Percentiles rank a stretch among this genome's conserved stretches.
phyloP scores from a whole-genome alignment of 2,113 vertebrate species.

The Siniperca chuatsi region DNA sequence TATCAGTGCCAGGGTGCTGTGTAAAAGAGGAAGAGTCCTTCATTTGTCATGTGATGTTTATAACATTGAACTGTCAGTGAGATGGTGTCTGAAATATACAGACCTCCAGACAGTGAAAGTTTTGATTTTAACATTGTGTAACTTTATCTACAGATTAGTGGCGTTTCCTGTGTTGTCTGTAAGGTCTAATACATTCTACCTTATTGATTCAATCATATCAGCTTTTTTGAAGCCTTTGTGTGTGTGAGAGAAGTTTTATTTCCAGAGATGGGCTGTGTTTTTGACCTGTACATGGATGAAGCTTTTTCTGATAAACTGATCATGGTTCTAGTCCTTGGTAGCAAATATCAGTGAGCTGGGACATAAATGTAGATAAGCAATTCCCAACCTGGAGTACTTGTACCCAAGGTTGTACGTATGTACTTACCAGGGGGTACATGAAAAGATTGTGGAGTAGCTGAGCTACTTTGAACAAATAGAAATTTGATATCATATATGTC shows the following conservation, averaged over 20 bases:
- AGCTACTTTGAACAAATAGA: too few relatives aligned
- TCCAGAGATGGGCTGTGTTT: neutral
- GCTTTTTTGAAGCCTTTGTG: neutral
- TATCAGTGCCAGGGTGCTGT: neutral
- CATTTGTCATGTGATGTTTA: slow-evolving; percentile 74
- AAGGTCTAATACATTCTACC: neutral
- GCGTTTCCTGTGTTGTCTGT: neutral
- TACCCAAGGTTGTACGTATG: neutral
- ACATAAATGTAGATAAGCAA: neutral
- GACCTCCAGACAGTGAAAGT: neutral
- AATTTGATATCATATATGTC: neutral
- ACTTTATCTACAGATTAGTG: neutral
- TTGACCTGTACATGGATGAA: neutral
- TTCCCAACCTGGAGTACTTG: neutral
- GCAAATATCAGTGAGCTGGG: neutral
- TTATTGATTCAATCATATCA: neutral
- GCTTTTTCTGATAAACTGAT: neutral
- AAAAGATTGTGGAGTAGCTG: neutral
- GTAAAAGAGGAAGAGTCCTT: slow-evolving; percentile 74
- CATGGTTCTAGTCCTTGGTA: neutral
- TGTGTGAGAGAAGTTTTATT: neutral
- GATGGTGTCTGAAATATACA: neutral
- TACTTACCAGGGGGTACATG: neutral
- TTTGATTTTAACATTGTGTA: neutral
- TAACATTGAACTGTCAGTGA: slow-evolving; percentile 53